A percentile compares a stretch with the other conserved stretches of the same genome.
These are phyloP conservation scores for Athetis lepigone DNA, from an alignment of 2,888 invertebrate species.

Conservation along the genomic window DNA sequence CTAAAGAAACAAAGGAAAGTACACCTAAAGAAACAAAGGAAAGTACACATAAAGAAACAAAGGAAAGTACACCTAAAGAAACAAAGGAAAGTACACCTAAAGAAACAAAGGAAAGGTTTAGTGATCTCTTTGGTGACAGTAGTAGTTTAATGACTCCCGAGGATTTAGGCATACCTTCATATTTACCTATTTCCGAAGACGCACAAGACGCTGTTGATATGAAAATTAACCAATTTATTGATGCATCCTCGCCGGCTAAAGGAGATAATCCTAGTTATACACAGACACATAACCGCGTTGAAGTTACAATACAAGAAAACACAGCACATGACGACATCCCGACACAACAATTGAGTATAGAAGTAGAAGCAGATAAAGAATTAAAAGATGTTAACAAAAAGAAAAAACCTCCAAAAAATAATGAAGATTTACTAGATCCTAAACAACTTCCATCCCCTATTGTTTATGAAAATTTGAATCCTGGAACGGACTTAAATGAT, in stretches of 20 bases:
- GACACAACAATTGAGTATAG: slow-evolving; percentile 18
- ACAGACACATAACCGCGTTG: not conserved
- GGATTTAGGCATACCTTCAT: slow-evolving; percentile 78
- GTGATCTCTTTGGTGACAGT: slow-evolving; percentile 84
- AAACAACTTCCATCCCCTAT: slow-evolving; percentile 30
- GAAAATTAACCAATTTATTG: slow-evolving; percentile 51
- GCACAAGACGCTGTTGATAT: slow-evolving; percentile 79
- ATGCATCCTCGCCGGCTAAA: slow-evolving; percentile 3
- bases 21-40: slow-evolving; percentile 65
- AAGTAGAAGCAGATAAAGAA: slow-evolving; percentile 14
- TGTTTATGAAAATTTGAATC: slow-evolving; percentile 58
- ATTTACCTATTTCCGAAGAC: slow-evolving; percentile 77
- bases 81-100: slow-evolving; percentile 63
- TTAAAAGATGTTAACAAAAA: slow-evolving; percentile 21
- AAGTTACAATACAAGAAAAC: slow-evolving; percentile 13
- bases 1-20: no score
- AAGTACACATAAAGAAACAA: no score
- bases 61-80: slow-evolving; percentile 61
- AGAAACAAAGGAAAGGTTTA: slow-evolving; percentile 74
- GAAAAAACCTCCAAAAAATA: slow-evolving; percentile 5
- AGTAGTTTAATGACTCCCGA: slow-evolving; percentile 85
- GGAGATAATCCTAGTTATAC: slow-evolving; percentile 1
- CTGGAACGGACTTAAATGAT: slow-evolving; percentile 56
- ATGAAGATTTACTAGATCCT: slow-evolving; percentile 18
- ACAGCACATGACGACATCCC: not conserved